Evolutionary conservation across 2,797 vertebrate species (phyloP), one percentile per base, ranked within the genome.

Genomic region (Microctenopoma stevenorrisi): DNA sequence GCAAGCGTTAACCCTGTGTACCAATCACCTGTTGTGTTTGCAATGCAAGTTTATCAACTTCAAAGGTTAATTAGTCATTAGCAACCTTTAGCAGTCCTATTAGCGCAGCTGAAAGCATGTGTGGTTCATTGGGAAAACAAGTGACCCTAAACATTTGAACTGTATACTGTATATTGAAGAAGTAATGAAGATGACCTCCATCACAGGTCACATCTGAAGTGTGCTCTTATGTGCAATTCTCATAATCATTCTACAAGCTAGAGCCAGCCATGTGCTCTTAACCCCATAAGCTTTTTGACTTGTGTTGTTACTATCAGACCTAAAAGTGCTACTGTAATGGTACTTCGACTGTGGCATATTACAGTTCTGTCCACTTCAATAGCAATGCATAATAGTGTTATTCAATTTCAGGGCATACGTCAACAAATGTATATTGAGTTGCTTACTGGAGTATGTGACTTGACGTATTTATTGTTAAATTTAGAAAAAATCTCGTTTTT

Each of bases 381-480:
- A 61, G 25, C 6, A 43, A 16, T 26, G n/a, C 47, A 11, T 40
- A 42, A 58, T 16, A 26, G 37, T 44, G 60, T 26, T 56, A 25
- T 68, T 68, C 62, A 0, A 60, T 51, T 56, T 78, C 56, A 64
- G 22, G 11, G 28, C 26, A 40, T 1, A 28, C 33, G 22, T 73
- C 15, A 35, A 47, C 18, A 44, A 48, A 59, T 62, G 57, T 53
- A 55, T 33, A 22, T 22, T 51, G 59, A 13, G n/a, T 62, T 68
- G 50, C 33, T 4, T 42, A 38, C 54, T 60, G 33, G 43, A 57
- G 37, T 37, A 43, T 64, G 42, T 40, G 54, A 53, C 72, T 69
- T 69, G 4, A 37, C 10, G 12, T 42, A 14, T 14, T 12, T 11
- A 37, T 11, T 42, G 4, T 4, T 14, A 13, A 3, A 42, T 42